A percentile compares a stretch with the other conserved stretches of the same genome.
These are phyloP conservation scores for Patella pellucida DNA, from an alignment of 2,888 invertebrate species.

Conservation along the genomic window DNA sequence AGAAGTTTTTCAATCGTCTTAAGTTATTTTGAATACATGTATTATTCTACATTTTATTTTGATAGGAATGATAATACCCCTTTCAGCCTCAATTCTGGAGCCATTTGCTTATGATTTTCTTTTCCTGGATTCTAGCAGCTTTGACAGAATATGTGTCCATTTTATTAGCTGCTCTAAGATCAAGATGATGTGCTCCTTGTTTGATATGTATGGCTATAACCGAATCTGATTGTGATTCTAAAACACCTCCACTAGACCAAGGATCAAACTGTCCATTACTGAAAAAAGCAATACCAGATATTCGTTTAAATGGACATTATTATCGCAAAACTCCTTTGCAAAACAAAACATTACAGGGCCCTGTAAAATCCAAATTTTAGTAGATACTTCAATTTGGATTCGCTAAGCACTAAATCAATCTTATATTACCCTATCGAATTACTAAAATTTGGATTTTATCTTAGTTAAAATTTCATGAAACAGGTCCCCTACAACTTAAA, in stretches of 20 bases:
- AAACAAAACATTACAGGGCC: background rate
- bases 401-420: too few relatives aligned
- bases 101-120: slow-evolving; percentile 61
- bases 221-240: slow-evolving; percentile 50
- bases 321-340: too few relatives aligned
- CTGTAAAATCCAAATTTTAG: too few relatives aligned
- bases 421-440: too few relatives aligned
- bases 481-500: too few relatives aligned
- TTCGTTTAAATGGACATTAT: background rate
- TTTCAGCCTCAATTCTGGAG: slow-evolving; percentile 34
- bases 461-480: too few relatives aligned
- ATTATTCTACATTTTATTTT: too few relatives aligned
- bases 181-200: slow-evolving; percentile 73
- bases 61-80: too few relatives aligned
- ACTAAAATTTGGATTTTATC: too few relatives aligned
- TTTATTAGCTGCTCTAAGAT: slow-evolving; percentile 70
- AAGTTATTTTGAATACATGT: too few relatives aligned
- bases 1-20: too few relatives aligned
- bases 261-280: slow-evolving; percentile 74
- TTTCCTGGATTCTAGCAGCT: slow-evolving; percentile 61
- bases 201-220: slow-evolving; percentile 70
- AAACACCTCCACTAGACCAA: slow-evolving; percentile 73
- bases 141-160: slow-evolving; percentile 69
- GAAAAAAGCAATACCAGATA: slow-evolving; percentile 29
- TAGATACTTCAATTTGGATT: too few relatives aligned